A percentile compares a stretch with the other conserved stretches of the same genome.
Evolutionary conservation across 2,888 invertebrate species (phyloP).

Genomic region (Eustalomyia histrio): DNA sequence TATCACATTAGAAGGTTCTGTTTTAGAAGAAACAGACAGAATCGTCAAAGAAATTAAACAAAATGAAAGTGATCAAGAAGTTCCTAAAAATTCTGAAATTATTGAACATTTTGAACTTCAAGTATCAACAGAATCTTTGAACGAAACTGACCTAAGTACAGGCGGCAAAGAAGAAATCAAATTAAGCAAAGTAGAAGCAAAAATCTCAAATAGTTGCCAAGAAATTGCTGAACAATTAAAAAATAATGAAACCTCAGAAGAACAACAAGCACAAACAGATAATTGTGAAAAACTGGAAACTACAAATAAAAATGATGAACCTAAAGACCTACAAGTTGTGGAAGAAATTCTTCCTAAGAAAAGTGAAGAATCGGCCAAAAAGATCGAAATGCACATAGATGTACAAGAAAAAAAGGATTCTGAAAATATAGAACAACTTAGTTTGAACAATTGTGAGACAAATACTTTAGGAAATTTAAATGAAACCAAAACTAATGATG

Average conservation of each 20-base stretch:
- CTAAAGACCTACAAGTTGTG: constrained; percentile 10
- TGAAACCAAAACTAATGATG: constrained; percentile 27
- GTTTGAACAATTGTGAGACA: not conserved
- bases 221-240: not conserved
- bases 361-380: not conserved
- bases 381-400: not conserved
- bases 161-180: not conserved
- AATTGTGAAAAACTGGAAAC: not conserved
- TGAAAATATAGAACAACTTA: not conserved
- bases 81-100: constrained; percentile 11
- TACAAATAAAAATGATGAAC: not conserved
- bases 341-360: not conserved
- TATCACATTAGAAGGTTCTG: constrained; percentile 11
- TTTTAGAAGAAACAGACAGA: constrained; percentile 15
- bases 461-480: not conserved
- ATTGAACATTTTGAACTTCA: not conserved
- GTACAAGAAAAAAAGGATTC: constrained; percentile 1
- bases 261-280: not conserved
- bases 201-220: not conserved
- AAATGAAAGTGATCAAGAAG: constrained; percentile 2
- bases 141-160: not conserved
- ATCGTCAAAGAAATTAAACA: constrained; percentile 16
- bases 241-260: not conserved
- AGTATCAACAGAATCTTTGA: not conserved
- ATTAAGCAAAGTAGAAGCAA: not conserved